Percentiles rank a stretch among this genome's conserved stretches.
These are phyloP conservation scores for Colletes collaris DNA, from an alignment of 2,888 invertebrate genomes.

Conservation along the genomic window DNA sequence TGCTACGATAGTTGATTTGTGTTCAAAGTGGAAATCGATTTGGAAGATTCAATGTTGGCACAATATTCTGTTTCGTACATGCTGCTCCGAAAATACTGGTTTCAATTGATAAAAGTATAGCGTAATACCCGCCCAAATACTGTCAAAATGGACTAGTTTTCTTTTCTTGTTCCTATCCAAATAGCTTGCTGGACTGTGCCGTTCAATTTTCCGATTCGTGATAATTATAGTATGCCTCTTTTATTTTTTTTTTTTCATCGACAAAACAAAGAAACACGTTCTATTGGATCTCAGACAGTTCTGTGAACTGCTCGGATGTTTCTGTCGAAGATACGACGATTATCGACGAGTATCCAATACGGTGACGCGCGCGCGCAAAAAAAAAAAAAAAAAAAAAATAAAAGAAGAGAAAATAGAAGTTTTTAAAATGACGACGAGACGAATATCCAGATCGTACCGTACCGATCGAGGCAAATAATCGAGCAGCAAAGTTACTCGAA, in stretches of 20 bases:
- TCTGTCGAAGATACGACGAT: neutral
- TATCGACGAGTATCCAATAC: conserved; percentile 6
- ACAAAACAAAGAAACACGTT: neutral
- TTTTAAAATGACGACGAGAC: conserved; percentile 40
- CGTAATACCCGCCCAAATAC: neutral
- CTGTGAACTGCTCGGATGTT: neutral
- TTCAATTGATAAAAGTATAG: neutral
- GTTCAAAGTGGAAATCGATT: conserved; percentile 49
- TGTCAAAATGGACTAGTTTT: neutral
- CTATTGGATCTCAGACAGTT: neutral
- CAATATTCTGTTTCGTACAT: conserved; percentile 46
- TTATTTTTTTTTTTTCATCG: neutral
- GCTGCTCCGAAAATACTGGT: conserved; percentile 13
- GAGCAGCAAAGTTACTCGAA: conserved; percentile 48
- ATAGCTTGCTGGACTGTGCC: neutral
- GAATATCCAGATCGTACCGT: conserved; percentile 42
- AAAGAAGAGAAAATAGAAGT: conserved; percentile 13
- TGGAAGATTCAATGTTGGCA: conserved; percentile 68
- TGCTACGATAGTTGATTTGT: conserved; percentile 25
- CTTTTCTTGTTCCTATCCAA: neutral
- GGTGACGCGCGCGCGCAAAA: neutral
- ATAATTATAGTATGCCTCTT: conserved; percentile 44
- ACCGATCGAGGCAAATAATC: conserved; percentile 48
- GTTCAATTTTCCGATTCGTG: conserved; percentile 27
- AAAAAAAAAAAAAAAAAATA: too few relatives aligned